A percentile compares a stretch with the other conserved stretches of the same genome.
Conservation (phyloP, 2,888 invertebrate species). For the Trypoxylon attenuatum region DNA sequence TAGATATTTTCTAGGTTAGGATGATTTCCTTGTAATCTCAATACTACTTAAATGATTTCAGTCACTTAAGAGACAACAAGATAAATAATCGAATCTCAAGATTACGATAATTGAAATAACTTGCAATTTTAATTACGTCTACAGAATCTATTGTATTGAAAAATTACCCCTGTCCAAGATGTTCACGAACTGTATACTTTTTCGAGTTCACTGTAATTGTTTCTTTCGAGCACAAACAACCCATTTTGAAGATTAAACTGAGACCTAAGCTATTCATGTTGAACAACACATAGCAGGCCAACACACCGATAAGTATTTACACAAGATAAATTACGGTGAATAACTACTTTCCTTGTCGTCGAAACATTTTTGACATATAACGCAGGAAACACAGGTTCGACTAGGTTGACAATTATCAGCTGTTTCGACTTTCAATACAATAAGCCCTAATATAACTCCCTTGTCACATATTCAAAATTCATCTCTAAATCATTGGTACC, state of each 20-base stretch:
- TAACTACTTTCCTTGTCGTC: slow-evolving; percentile 14
- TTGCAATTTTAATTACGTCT: neutral
- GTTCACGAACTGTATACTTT: slow-evolving; percentile 82
- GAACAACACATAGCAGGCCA: slow-evolving; percentile 17
- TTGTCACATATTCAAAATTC: too few relatives aligned
- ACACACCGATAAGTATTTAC: slow-evolving; percentile 11
- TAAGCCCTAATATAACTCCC: too few relatives aligned
- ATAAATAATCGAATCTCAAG: too few relatives aligned
- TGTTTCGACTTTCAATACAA: too few relatives aligned
- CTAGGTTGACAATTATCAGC: neutral
- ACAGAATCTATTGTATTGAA: slow-evolving; percentile 2
- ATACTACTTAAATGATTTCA: neutral
- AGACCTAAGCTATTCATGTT: slow-evolving; percentile 83
- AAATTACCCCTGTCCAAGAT: slow-evolving; percentile 85
- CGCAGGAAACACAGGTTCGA: neutral
- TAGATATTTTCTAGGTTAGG: neutral
- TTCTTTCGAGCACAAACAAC: slow-evolving; percentile 86
- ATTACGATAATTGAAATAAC: neutral
- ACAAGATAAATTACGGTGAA: neutral
- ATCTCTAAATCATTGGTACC: too few relatives aligned
- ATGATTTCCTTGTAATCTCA: neutral
- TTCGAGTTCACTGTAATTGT: slow-evolving; percentile 82
- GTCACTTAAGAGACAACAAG: neutral
- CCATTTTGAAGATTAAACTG: slow-evolving; percentile 82
- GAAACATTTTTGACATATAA: slow-evolving; percentile 19